Conservation (phyloP, 2,888 invertebrate genomes). For the Tridacna crocea region DNA sequence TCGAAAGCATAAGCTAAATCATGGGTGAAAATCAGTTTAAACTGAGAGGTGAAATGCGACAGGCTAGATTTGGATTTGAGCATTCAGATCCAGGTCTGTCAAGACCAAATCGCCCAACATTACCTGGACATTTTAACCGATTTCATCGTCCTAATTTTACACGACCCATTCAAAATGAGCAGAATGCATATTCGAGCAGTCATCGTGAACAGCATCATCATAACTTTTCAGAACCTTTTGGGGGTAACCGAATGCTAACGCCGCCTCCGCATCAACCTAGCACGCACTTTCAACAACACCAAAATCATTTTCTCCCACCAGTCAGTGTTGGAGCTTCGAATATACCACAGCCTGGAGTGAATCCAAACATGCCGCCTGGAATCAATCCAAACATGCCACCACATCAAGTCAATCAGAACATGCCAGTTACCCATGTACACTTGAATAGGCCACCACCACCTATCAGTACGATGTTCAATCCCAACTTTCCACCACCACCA, state of each 20-base stretch:
- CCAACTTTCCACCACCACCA: conserved; percentile 14
- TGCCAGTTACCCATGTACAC: neutral
- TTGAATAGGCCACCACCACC: neutral
- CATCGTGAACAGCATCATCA: neutral
- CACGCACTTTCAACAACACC: too few species aligned
- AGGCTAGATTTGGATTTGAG: neutral
- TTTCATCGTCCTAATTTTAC: conserved; percentile 11
- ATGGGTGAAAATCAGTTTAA: neutral
- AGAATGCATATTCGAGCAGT: neutral
- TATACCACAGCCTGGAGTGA: too few species aligned
- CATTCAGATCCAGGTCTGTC: neutral
- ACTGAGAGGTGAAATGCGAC: neutral
- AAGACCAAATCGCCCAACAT: neutral
- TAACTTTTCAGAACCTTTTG: neutral
- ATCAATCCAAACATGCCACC: neutral
- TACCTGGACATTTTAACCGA: neutral
- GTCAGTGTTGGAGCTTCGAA: too few species aligned
- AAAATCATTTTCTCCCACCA: too few species aligned
- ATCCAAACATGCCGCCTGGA: too few species aligned
- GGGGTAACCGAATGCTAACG: too few species aligned
- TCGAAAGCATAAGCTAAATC: neutral
- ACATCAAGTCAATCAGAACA: neutral
- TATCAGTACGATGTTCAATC: neutral
- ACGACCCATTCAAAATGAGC: neutral
- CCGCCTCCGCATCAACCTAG: too few species aligned